phyloP scores from a whole-genome alignment of 2,797 vertebrate species.

The Peromyscus melanophrys region DNA sequence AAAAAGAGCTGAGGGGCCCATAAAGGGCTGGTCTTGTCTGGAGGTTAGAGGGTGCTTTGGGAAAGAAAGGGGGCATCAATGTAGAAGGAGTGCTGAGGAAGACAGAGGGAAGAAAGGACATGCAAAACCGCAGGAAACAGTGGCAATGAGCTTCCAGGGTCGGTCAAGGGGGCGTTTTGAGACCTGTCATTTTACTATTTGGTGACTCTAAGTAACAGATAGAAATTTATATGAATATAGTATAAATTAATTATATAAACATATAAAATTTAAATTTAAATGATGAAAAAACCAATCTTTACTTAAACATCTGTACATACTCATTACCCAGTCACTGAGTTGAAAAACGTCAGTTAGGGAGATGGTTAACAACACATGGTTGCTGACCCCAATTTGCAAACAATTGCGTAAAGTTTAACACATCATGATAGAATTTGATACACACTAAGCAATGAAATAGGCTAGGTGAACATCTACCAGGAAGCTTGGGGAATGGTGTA shows the following conservation, averaged over 20 bases:
- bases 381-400: constrained; percentile 42
- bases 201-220: constrained; percentile 52
- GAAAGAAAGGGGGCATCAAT: constrained; percentile 31
- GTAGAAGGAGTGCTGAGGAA: constrained; percentile 40
- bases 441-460: neutral
- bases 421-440: neutral
- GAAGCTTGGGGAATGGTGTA: neutral
- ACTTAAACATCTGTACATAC: constrained; percentile 37
- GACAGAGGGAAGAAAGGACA: constrained; percentile 36
- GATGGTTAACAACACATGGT: neutral
- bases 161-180: constrained; percentile 47
- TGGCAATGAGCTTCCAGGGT: neutral
- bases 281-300: neutral
- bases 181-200: constrained; percentile 43
- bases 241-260: neutral
- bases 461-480: neutral
- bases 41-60: neutral
- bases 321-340: constrained; percentile 54
- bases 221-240: neutral
- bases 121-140: constrained; percentile 59
- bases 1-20: neutral
- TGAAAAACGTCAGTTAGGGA: constrained; percentile 54
- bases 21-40: neutral
- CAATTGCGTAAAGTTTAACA: constrained; percentile 13
- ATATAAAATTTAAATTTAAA: neutral